Percentiles rank a stretch among this genome's conserved stretches.
These are phyloP conservation scores for Congeria kusceri DNA, from an alignment of 2,888 invertebrate genomes.

Conservation along the genomic window DNA sequence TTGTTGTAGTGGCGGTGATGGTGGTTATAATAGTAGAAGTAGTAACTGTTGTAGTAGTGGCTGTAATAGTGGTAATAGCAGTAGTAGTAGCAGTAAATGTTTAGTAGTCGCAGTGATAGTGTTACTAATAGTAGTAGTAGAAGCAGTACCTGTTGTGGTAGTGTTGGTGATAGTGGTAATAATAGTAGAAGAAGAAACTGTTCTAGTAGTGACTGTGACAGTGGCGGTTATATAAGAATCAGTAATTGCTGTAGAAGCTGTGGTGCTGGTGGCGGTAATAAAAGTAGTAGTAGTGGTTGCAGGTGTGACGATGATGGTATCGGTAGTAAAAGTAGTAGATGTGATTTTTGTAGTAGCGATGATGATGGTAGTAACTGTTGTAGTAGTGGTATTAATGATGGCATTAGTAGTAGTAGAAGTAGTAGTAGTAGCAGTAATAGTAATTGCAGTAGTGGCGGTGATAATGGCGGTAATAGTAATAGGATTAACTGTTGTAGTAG, in stretches of 20 bases:
- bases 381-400: neutral
- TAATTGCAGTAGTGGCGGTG: neutral
- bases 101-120: conserved; percentile 1
- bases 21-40: no score
- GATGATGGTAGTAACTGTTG: neutral
- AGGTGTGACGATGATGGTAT: neutral
- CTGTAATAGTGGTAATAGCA: neutral
- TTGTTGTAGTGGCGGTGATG: no score
- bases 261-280: neutral
- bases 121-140: neutral
- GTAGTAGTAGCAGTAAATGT: conserved; percentile 1
- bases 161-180: neutral
- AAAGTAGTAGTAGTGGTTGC: neutral
- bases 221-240: neutral
- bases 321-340: neutral
- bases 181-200: neutral
- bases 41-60: no score
- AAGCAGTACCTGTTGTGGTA: conserved; percentile 2
- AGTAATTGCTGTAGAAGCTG: neutral
- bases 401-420: conserved; percentile 1
- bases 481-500: neutral
- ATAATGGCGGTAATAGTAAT: neutral
- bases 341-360: neutral
- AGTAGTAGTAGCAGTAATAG: conserved; percentile 6
- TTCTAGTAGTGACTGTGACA: neutral